phyloP scores from a whole-genome alignment of 2,888 invertebrate genomes.

The Spisula subtruncata region DNA sequence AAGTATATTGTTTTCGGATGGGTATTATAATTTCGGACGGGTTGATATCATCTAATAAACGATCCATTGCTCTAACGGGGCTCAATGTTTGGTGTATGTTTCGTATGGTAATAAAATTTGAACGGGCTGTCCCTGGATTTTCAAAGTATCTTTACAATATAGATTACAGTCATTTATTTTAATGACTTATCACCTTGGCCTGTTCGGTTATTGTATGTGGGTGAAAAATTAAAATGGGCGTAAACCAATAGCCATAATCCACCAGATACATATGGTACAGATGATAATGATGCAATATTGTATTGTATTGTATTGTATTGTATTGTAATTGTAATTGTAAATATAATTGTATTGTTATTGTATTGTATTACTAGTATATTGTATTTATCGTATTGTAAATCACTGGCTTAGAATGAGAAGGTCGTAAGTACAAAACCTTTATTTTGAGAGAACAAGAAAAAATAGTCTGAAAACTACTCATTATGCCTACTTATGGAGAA shows the following conservation, averaged over 20 bases:
- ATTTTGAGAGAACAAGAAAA: no score
- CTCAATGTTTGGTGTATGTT: background rate
- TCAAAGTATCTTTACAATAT: background rate
- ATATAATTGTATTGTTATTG: no score
- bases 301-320: no score
- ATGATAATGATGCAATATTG: no score
- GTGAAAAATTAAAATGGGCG: background rate
- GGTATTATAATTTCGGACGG: background rate
- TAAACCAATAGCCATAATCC: background rate
- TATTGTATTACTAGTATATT: no score
- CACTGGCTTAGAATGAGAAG: no score
- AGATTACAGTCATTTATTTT: background rate
- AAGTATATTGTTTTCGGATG: conserved; percentile 26
- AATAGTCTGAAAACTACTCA: no score
- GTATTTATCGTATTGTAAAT: no score
- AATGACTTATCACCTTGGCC: background rate
- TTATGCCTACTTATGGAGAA: no score
- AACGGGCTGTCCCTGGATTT: background rate
- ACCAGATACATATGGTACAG: background rate
- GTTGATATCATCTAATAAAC: conserved; percentile 13
- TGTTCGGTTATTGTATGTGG: background rate
- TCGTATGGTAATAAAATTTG: background rate
- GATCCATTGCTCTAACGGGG: conserved; percentile 25
- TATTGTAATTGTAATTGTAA: no score
- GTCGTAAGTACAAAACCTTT: no score